These are phyloP conservation scores for Globodera rostochiensis DNA, from an alignment of 1,140 invertebrate genomes.

Conservation along the genomic window DNA sequence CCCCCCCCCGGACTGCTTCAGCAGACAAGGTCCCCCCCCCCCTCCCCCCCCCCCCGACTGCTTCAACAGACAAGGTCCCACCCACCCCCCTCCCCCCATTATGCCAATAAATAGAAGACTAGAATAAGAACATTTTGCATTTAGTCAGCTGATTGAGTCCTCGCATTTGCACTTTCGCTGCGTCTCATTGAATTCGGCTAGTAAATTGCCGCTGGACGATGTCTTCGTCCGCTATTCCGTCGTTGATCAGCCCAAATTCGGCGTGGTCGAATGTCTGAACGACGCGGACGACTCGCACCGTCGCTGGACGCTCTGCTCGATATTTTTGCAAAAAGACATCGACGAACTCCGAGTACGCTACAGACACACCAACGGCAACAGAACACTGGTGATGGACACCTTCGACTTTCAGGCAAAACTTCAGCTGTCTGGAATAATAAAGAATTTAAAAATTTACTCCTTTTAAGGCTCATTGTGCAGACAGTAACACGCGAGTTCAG, in stretches of 20 bases:
- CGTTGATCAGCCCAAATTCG: conserved; percentile 60
- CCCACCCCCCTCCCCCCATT: neutral
- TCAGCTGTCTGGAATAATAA: neutral
- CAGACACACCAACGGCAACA: conserved; percentile 49
- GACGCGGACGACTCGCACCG: conserved; percentile 18
- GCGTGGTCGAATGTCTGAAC: conserved; percentile 59
- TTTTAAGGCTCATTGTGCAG: conserved; percentile 54
- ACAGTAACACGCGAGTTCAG: conserved; percentile 50
- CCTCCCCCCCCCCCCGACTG: conserved; percentile 19
- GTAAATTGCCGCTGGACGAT: conserved; percentile 47
- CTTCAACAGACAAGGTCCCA: conserved; percentile 33
- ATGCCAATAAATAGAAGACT: conserved; percentile 15
- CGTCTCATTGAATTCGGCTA: neutral
- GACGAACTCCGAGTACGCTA: conserved; percentile 52
- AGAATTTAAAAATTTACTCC: conserved; percentile 2
- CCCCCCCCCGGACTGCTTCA: too few species aligned
- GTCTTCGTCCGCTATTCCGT: conserved; percentile 48
- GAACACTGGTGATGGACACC: conserved; percentile 45
- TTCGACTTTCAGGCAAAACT: conserved; percentile 58
- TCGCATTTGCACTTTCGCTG: conserved; percentile 56
- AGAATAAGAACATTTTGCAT: conserved; percentile 25
- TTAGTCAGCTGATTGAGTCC: conserved; percentile 48
- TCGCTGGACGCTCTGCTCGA: conserved; percentile 45
- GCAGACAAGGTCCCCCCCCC: conserved; percentile 9
- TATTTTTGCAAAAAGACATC: conserved; percentile 49